Evolutionary conservation across 2,888 invertebrate species (phyloP), one percentile per base, ranked within the genome.

Genomic region (Tetragonisca angustula): DNA sequence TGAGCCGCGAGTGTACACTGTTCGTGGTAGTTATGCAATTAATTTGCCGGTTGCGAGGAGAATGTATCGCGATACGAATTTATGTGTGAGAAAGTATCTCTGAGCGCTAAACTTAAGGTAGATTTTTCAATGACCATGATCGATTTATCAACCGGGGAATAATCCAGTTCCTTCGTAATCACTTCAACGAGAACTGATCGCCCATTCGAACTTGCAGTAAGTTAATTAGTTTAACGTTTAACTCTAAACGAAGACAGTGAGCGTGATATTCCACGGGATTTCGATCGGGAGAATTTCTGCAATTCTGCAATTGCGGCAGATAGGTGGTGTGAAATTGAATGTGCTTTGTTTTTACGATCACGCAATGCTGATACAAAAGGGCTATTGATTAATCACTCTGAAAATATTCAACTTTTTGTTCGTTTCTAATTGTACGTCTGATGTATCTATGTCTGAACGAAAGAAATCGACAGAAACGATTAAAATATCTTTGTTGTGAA

Each of bases 211-310:
- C 50, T 43, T 69, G 24, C 32, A 15, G 75, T 24, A n/a, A 61
- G 83, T 88, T 87, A 87, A 89, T 87, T 89, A 84, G 74, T 77
- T 70, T 76, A 73, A 75, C n/a, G n/a, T n/a, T n/a, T n/a, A n/a
- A 78, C 69, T 77, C 68, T 76, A 73, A 75, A 78, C 71, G 54
- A 62, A 72, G 59, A 84, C 87, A 75, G 70, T 69, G 82, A 62
- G 50, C 76, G 49, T 69, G 75, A 65, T 79, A 82, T 72, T 78
- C 78, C 78, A 56, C 65, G 74, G n/a, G n/a, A 87, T 85, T 70
- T 27, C 70, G 77, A 85, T 80, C 79, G 72, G n/a, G 61, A 43
- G 50, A 76, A 78, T 79, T 80, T 54, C 65, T 59, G 73, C 81
- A 70, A 80, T 82, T 74, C 78, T 50, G 83, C 87, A 79, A 84